A percentile compares a stretch with the other conserved stretches of the same genome.
These are phyloP conservation scores for Xanthia togata DNA, from an alignment of 2,888 invertebrate species.

Conservation along the genomic window DNA sequence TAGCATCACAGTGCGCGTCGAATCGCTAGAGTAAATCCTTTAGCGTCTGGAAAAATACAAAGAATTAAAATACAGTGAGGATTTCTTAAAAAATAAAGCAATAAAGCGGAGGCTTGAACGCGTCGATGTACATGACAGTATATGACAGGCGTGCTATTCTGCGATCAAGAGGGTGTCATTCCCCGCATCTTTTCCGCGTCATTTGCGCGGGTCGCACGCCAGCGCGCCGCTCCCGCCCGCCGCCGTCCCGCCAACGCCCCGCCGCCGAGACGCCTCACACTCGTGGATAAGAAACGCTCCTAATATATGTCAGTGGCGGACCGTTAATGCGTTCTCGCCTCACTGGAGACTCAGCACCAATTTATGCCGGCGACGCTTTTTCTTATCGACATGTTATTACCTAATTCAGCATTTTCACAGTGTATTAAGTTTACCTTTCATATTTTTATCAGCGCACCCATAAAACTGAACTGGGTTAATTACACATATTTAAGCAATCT, in stretches of 20 bases:
- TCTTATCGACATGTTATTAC: constrained; percentile 84
- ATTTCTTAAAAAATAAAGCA: constrained; percentile 60
- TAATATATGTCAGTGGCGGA: constrained; percentile 74
- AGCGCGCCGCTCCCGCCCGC: constrained; percentile 57
- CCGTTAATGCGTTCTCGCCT: constrained; percentile 83
- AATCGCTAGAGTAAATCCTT: constrained; percentile 49
- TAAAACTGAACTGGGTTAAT: constrained; percentile 61
- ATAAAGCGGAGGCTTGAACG: constrained; percentile 46
- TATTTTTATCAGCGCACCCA: constrained; percentile 68
- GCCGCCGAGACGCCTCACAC: constrained; percentile 51
- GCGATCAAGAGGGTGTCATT: constrained; percentile 82
- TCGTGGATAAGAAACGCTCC: constrained; percentile 75
- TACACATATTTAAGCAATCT: constrained; percentile 48
- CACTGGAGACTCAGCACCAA: constrained; percentile 83
- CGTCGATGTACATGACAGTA: constrained; percentile 59
- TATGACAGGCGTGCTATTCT: constrained; percentile 73
- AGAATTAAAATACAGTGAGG: constrained; percentile 47
- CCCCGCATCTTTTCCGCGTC: constrained; percentile 85
- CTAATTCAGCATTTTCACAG: constrained; percentile 83
- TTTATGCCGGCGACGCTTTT: constrained; percentile 82
- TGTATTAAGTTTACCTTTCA: constrained; percentile 80
- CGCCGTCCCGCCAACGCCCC: constrained; percentile 42
- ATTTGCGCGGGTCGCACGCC: constrained; percentile 80
- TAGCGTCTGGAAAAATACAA: constrained; percentile 45
- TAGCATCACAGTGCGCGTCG: constrained; percentile 27